A percentile compares a stretch with the other conserved stretches of the same genome.
phyloP scores from a whole-genome alignment of 1,140 invertebrate genomes.

The Nephotettix cincticeps region DNA sequence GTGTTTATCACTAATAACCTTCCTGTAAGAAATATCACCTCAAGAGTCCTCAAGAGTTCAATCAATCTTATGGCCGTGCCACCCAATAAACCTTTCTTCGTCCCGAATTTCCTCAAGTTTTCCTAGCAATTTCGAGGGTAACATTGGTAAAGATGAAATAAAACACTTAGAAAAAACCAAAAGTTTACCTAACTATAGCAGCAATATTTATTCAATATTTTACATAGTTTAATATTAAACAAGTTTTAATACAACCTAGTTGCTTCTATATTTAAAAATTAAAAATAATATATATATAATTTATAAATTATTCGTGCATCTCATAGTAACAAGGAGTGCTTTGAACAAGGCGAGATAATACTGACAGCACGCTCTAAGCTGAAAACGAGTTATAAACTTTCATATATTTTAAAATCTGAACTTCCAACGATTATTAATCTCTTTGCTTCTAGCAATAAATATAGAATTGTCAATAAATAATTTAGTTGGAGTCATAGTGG shows the following conservation, averaged over 20 bases:
- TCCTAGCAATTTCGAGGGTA: too few species aligned
- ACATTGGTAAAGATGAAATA: too few species aligned
- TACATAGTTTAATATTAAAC: constrained; percentile 23
- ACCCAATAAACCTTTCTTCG: too few species aligned
- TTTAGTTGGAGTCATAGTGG: constrained; percentile 4
- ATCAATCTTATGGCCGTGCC: too few species aligned
- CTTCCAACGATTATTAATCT: not conserved
- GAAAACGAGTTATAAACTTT: constrained; percentile 16
- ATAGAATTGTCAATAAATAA: constrained; percentile 19
- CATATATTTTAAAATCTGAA: constrained; percentile 12
- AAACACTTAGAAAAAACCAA: not conserved
- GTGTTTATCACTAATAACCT: too few species aligned
- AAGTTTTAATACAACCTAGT: constrained; percentile 21
- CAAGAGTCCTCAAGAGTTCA: too few species aligned
- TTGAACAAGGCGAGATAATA: constrained; percentile 17
- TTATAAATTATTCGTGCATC: constrained; percentile 15
- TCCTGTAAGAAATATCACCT: too few species aligned
- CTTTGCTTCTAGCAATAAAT: constrained; percentile 14
- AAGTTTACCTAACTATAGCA: not conserved
- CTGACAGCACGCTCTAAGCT: constrained; percentile 17
- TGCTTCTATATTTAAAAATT: constrained; percentile 14
- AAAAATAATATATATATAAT: not conserved
- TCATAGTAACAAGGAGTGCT: constrained; percentile 13
- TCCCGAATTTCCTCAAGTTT: too few species aligned
- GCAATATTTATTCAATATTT: constrained; percentile 13